phyloP scores from a whole-genome alignment of 2,888 invertebrate genomes.

The Dicyrtomina minuta region DNA sequence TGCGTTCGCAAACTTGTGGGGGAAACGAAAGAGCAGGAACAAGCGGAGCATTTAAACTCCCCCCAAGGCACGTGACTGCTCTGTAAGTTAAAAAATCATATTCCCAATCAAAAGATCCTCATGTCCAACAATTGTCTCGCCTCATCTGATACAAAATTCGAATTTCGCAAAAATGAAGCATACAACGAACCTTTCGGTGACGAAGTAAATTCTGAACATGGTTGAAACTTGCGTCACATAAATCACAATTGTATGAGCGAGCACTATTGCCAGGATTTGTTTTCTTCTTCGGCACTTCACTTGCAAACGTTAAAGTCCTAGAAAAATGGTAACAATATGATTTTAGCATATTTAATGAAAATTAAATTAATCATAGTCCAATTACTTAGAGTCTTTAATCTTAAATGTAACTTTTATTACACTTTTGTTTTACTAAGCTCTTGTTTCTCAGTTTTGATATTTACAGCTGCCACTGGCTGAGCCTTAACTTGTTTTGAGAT shows the following conservation, averaged over 20 bases:
- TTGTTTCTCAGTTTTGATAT: not conserved
- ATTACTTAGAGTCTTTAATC: too few relatives aligned
- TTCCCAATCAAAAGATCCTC: not conserved
- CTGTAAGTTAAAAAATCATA: constrained; percentile 2
- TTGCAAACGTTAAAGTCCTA: constrained; percentile 25
- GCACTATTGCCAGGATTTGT: not conserved
- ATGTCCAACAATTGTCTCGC: too few relatives aligned
- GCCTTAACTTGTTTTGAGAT: not conserved
- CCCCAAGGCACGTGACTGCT: constrained; percentile 25
- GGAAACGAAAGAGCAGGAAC: constrained; percentile 28
- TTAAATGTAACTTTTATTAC: too few relatives aligned
- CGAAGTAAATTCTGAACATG: constrained; percentile 13
- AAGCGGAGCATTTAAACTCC: constrained; percentile 14
- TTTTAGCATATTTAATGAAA: too few relatives aligned
- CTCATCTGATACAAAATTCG: too few relatives aligned
- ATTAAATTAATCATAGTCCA: too few relatives aligned
- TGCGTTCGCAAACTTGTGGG: constrained; percentile 27
- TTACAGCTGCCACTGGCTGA: not conserved
- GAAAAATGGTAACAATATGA: not conserved
- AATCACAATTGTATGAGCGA: constrained; percentile 8
- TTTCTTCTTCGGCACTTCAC: constrained; percentile 1
- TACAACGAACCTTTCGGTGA: constrained; percentile 28
- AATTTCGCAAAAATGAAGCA: too few relatives aligned
- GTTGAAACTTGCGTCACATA: constrained; percentile 25
- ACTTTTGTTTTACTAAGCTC: not conserved